Evolutionary conservation across 2,888 invertebrate species (phyloP).

Genomic region (Thyatira batis): DNA sequence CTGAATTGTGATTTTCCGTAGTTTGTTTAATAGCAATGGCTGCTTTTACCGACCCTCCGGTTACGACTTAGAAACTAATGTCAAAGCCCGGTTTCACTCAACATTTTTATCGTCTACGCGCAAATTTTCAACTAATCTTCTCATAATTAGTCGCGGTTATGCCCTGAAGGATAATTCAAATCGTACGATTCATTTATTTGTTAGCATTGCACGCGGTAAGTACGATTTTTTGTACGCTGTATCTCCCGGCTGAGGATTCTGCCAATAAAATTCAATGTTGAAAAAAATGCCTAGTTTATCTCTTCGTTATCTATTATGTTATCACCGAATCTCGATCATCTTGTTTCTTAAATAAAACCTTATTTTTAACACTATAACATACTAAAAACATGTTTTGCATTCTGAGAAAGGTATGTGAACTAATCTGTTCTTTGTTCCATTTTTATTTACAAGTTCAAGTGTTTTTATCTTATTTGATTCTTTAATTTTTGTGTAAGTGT

Average conservation of each 20-base stretch:
- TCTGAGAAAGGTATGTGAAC: constrained; percentile 64
- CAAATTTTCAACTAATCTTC: constrained; percentile 36
- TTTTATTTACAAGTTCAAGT: neutral
- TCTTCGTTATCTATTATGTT: constrained; percentile 66
- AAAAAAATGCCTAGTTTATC: constrained; percentile 61
- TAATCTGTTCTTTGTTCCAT: constrained; percentile 13
- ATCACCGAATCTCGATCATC: constrained; percentile 64
- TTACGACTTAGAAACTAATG: constrained; percentile 76
- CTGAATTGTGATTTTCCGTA: constrained; percentile 20
- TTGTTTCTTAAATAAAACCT: constrained; percentile 44
- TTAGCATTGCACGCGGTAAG: constrained; percentile 28
- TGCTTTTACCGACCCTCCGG: constrained; percentile 56
- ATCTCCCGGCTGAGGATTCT: constrained; percentile 33
- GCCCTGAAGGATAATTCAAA: constrained; percentile 16
- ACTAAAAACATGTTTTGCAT: constrained; percentile 65
- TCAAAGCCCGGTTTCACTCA: constrained; percentile 76
- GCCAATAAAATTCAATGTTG: constrained; percentile 27
- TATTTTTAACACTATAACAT: constrained; percentile 35
- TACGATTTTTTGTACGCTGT: constrained; percentile 18
- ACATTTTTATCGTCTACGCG: constrained; percentile 55
- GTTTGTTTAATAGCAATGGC: constrained; percentile 40
- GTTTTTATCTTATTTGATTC: neutral
- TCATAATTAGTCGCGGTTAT: constrained; percentile 18
- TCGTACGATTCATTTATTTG: constrained; percentile 10
- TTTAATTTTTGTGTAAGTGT: constrained; percentile 15